Conservation (phyloP, 2,113 vertebrate species). For the Daubentonia madagascariensis region DNA sequence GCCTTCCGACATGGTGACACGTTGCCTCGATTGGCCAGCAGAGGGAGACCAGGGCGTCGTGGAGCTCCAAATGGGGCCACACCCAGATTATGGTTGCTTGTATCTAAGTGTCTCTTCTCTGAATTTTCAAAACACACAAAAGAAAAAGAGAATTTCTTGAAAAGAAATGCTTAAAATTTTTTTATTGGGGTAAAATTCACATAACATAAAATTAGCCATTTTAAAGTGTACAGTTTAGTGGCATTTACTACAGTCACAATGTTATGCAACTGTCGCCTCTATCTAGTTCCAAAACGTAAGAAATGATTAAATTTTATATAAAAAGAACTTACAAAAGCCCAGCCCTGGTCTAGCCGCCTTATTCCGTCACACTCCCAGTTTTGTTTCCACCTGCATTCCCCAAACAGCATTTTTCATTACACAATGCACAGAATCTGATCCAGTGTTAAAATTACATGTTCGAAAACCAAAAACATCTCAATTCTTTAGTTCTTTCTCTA, state of each 20-base stretch:
- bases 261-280: not conserved
- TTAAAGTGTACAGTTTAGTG: not conserved
- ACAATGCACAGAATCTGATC: not conserved
- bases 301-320: not conserved
- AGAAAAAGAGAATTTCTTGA: not conserved
- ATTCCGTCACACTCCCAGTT: not conserved
- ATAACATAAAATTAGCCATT: not conserved
- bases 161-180: not conserved
- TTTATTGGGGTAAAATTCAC: not conserved
- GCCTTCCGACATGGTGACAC: not conserved
- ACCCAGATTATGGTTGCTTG: constrained; percentile 45
- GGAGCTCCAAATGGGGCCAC: constrained; percentile 49
- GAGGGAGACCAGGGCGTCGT: constrained; percentile 73
- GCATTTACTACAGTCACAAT: not conserved
- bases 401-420: not conserved
- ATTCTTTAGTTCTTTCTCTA: not conserved
- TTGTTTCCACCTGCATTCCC: not conserved
- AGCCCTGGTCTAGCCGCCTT: not conserved
- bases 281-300: not conserved
- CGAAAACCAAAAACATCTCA: not conserved
- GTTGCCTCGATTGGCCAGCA: constrained; percentile 58
- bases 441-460: constrained; percentile 28
- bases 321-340: not conserved
- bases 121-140: not conserved
- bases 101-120: not conserved